Conservation (phyloP, 2,113 vertebrate species). For the Zapornia atra region DNA sequence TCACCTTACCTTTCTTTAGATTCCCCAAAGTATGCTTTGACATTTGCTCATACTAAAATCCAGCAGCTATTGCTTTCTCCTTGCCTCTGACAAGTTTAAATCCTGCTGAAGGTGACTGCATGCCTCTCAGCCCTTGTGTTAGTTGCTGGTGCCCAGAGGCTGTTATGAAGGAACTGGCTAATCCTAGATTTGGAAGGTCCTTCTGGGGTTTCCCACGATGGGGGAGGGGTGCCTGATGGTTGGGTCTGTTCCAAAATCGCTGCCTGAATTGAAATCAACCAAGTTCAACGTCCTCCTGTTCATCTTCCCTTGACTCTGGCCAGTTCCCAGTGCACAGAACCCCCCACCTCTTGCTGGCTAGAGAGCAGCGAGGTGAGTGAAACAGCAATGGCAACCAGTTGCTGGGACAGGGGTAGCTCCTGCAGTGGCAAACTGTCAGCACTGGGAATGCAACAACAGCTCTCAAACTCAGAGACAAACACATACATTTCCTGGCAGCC, state of each 20-base stretch:
- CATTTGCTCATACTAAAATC: not conserved
- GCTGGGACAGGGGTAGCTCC: not conserved
- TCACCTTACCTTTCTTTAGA: not conserved
- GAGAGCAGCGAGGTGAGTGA: not conserved
- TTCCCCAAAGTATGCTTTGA: not conserved
- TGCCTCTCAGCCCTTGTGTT: not conserved
- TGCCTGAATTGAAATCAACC: not conserved
- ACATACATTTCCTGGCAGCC: not conserved
- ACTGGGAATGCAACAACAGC: not conserved
- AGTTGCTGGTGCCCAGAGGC: not conserved
- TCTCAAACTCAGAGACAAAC: not conserved
- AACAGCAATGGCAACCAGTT: not conserved
- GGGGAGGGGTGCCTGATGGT: not conserved
- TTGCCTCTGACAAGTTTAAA: not conserved
- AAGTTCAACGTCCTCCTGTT: not conserved
- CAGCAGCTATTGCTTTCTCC: not conserved
- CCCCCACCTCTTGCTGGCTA: accelerated
- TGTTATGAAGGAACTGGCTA: not conserved
- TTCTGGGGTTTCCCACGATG: not conserved
- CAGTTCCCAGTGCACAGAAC: not conserved
- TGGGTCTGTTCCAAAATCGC: not conserved
- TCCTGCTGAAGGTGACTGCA: not conserved
- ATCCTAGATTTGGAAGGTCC: slow-evolving; percentile 16
- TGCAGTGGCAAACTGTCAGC: not conserved
- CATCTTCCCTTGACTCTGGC: not conserved